Evolutionary conservation across 2,888 invertebrate genomes (phyloP).

Genomic region (Trachelus tabidus): DNA sequence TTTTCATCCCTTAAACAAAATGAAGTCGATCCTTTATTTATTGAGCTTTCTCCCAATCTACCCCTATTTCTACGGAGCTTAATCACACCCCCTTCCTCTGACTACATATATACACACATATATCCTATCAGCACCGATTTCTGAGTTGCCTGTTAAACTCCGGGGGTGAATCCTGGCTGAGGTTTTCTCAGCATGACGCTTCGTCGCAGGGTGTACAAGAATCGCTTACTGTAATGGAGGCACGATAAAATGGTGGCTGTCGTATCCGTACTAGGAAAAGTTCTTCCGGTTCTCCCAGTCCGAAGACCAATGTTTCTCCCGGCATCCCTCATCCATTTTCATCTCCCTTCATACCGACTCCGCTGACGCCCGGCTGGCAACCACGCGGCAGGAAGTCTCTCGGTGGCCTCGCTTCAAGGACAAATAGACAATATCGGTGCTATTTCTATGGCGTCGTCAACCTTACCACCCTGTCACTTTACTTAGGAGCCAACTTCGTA

Average conservation of each 20-base stretch:
- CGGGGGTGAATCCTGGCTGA: not conserved
- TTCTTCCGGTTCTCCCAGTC: not conserved
- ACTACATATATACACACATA: not conserved
- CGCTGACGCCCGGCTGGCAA: not conserved
- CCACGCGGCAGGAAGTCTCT: not conserved
- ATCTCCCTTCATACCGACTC: not conserved
- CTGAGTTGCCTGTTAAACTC: not conserved
- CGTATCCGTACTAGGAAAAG: not conserved
- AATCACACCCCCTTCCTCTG: not conserved
- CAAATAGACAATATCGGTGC: not conserved
- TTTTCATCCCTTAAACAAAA: not conserved
- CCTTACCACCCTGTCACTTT: not conserved
- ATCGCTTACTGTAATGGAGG: slow-evolving; percentile 20
- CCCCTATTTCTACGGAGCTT: not conserved
- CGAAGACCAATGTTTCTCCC: not conserved
- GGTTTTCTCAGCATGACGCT: not conserved
- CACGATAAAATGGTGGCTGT: not conserved
- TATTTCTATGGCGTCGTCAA: not conserved
- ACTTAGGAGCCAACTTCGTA: not conserved
- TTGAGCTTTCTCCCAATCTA: not conserved
- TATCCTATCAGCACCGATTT: not conserved
- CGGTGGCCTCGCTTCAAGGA: not conserved
- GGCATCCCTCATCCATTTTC: not conserved
- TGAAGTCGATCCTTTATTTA: not conserved
- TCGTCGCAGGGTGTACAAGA: slow-evolving; percentile 7